phyloP scores from a whole-genome alignment of 2,888 invertebrate genomes.

The Nasonovia ribisnigri region DNA sequence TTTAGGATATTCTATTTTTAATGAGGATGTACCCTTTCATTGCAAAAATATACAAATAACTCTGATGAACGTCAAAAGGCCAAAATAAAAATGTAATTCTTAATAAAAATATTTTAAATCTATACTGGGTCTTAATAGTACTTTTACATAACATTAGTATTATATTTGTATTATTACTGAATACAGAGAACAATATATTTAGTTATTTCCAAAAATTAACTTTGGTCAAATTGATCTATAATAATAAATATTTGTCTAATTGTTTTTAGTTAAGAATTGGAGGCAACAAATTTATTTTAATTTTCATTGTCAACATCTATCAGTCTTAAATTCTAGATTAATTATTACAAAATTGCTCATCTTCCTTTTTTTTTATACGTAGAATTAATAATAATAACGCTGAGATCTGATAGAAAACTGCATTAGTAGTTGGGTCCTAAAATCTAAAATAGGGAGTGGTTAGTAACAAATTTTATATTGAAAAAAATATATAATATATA shows the following conservation, averaged over 20 bases:
- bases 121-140: slow-evolving; percentile 31
- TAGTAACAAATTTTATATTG: slow-evolving; percentile 45
- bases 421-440: slow-evolving; percentile 61
- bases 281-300: slow-evolving; percentile 21
- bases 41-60: slow-evolving; percentile 11
- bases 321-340: slow-evolving; percentile 64
- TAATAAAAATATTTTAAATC: slow-evolving; percentile 52
- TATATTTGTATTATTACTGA: background rate
- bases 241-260: slow-evolving; percentile 24
- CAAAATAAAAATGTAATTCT: slow-evolving; percentile 35
- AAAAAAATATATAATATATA: slow-evolving; percentile 26
- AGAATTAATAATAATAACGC: slow-evolving; percentile 59
- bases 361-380: slow-evolving; percentile 31
- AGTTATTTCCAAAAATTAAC: background rate
- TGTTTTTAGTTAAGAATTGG: slow-evolving; percentile 15
- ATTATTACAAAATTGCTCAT: slow-evolving; percentile 60
- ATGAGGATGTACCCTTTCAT: slow-evolving; percentile 1
- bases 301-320: slow-evolving; percentile 53
- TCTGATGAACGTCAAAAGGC: slow-evolving; percentile 40
- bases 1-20: background rate
- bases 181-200: slow-evolving; percentile 26
- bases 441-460: slow-evolving; percentile 62
- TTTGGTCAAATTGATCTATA: slow-evolving; percentile 8
- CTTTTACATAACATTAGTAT: slow-evolving; percentile 26
- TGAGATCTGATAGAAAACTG: slow-evolving; percentile 65